Conservation (phyloP, 1,140 invertebrate genomes). For the Caenorhabditis brenneri region DNA sequence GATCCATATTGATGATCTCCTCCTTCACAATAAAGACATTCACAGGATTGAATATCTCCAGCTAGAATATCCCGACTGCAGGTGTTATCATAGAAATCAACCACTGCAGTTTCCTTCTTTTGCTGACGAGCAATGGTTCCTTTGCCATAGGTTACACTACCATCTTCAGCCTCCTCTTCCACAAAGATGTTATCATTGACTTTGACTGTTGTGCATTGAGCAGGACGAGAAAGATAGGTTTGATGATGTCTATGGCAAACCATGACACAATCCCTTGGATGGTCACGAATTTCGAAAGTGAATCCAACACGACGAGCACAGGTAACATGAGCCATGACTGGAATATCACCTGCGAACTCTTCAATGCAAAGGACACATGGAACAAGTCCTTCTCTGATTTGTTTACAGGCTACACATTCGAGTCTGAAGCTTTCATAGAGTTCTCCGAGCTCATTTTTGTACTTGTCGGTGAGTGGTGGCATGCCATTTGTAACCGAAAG, state of each 20-base stretch:
- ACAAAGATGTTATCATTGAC: not conserved
- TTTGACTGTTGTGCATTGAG: not conserved
- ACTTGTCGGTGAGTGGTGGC: not conserved
- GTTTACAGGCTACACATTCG: slow-evolving; percentile 39
- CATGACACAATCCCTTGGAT: slow-evolving; percentile 24
- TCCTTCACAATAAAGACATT: not conserved
- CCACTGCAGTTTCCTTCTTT: not conserved
- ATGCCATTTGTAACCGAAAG: not conserved
- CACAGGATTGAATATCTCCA: not conserved
- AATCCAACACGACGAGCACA: slow-evolving; percentile 50
- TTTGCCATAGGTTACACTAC: not conserved
- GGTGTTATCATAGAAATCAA: not conserved
- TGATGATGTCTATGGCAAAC: slow-evolving; percentile 48
- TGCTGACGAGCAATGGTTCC: not conserved
- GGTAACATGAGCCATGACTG: slow-evolving; percentile 45
- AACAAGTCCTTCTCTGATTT: slow-evolving; percentile 38
- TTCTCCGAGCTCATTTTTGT: not conserved
- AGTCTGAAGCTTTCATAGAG: not conserved
- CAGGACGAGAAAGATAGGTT: too few species aligned
- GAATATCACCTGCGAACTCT: not conserved
- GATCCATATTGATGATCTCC: slow-evolving; percentile 20
- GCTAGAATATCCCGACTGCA: not conserved
- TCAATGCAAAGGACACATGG: slow-evolving; percentile 37
- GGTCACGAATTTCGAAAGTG: slow-evolving; percentile 43
- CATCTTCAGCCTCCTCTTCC: not conserved